These are phyloP conservation scores for Sitta carolinensis DNA, from an alignment of 2,797 vertebrate species.

Conservation along the genomic window DNA sequence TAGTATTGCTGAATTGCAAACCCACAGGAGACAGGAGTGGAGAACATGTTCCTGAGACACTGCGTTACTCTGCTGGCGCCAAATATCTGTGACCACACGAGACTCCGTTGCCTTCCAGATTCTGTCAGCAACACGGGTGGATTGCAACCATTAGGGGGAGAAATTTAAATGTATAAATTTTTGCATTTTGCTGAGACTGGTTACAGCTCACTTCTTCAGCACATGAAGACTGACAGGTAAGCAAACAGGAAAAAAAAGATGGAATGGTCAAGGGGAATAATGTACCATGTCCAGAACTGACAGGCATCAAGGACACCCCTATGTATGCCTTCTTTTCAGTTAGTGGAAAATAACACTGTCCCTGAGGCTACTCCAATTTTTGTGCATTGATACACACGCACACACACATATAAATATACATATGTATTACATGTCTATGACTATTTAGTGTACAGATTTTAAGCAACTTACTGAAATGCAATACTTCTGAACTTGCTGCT, in stretches of 20 bases:
- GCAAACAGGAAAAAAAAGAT: background rate
- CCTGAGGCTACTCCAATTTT: background rate
- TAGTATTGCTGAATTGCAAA: slow-evolving; percentile 20
- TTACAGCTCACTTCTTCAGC: background rate
- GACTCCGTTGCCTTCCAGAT: background rate
- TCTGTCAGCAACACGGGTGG: background rate
- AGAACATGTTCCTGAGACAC: background rate
- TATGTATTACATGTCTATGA: background rate
- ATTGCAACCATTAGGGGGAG: background rate
- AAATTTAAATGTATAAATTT: background rate
- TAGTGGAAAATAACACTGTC: background rate
- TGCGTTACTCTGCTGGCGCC: background rate
- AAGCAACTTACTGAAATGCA: background rate
- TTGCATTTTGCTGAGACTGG: background rate
- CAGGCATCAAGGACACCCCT: background rate
- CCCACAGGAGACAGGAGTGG: background rate
- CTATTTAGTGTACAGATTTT: background rate
- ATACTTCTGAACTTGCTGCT: background rate
- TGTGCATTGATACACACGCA: background rate
- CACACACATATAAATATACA: too few relatives aligned
- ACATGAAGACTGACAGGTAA: background rate
- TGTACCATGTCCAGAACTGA: background rate
- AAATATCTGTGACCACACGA: background rate
- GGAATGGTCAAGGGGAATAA: background rate
- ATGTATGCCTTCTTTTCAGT: background rate